Evolutionary conservation across 2,797 vertebrate genomes (phyloP).

Genomic region (Rachycentron canadum): DNA sequence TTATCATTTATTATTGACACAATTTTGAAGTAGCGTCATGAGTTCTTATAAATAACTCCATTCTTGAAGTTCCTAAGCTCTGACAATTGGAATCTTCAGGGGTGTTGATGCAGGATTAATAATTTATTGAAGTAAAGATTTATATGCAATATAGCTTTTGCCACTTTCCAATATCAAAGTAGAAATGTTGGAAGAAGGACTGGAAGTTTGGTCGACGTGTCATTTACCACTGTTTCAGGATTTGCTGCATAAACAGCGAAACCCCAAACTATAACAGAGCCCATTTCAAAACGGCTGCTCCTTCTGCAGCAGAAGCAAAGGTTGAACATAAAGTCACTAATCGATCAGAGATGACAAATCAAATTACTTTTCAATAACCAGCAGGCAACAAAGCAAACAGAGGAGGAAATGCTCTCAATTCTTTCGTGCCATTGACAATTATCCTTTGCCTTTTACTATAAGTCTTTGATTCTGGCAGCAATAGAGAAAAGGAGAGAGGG

Average conservation of each 20-base stretch:
- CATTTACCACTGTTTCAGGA: not conserved
- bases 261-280: not conserved
- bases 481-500: not conserved
- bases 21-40: not conserved
- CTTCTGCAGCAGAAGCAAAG: constrained; percentile 10
- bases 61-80: constrained; percentile 3
- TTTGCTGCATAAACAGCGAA: constrained; percentile 1
- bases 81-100: constrained; percentile 25
- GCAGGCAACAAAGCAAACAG: constrained; percentile 47
- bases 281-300: constrained; percentile 30
- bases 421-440: constrained; percentile 43
- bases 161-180: constrained; percentile 42
- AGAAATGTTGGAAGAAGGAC: constrained; percentile 11
- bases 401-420: constrained; percentile 33
- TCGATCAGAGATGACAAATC: constrained; percentile 56
- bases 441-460: constrained; percentile 32
- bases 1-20: not conserved
- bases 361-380: constrained; percentile 62
- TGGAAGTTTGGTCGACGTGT: constrained; percentile 19
- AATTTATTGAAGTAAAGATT: constrained; percentile 53
- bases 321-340: constrained; percentile 32
- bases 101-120: constrained; percentile 44
- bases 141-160: constrained; percentile 46
- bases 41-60: constrained; percentile 21
- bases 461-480: constrained; percentile 16